Base-by-base conservation (phyloP, 2,113 vertebrate genomes). In the Artemisiospiza belli region DNA sequence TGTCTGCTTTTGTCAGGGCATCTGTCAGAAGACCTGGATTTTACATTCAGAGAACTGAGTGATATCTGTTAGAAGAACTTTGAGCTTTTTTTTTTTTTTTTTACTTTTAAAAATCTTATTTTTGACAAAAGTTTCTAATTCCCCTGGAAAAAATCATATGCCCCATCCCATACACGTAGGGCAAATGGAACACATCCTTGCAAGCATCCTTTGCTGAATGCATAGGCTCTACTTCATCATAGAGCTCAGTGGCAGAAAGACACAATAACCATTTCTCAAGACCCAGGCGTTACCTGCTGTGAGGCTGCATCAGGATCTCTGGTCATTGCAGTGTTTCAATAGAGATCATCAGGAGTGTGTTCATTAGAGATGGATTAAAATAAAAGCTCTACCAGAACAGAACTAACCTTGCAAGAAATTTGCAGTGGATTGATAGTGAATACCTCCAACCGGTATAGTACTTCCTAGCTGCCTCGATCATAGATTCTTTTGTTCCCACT, bases 111-210 rank as follows among this genome's bases (percentile, higher is more conserved):
- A 81, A 39, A 30, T 63, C 8, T 39, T 91, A 43, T 25, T 94
- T 15, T 3, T 83, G 74, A 66, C 49, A 73, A 39, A 49, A 10
- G 5, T 82, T 93, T 94, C 43, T 69, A 52, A 72, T 81, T 80
- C 18, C 22, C 11, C 31, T 76, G 19, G 31, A 69, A 73, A 69
- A 81, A 69, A 39, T 3, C 12, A 6, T 49, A 23, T 92, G 21
- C 23, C 21, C 5, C 41, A 69, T 76, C 64, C 37, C 44, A 22
- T 16, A 18, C 66, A n/a, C 0, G 0, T 28, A 68, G 20, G 41
- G 9, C 15, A 76, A 89, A 82, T 33, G 27, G 54, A 72, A 27
- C 13, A 70, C n/a, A 35, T 67, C 37, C 25, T 51, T 91, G 52
- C 59, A 31, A 91, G 41, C 14, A 62, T 75, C 27, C 30, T 80